Base-by-base conservation (phyloP, 2,797 vertebrate genomes). In the Denticeps clupeoides region DNA sequence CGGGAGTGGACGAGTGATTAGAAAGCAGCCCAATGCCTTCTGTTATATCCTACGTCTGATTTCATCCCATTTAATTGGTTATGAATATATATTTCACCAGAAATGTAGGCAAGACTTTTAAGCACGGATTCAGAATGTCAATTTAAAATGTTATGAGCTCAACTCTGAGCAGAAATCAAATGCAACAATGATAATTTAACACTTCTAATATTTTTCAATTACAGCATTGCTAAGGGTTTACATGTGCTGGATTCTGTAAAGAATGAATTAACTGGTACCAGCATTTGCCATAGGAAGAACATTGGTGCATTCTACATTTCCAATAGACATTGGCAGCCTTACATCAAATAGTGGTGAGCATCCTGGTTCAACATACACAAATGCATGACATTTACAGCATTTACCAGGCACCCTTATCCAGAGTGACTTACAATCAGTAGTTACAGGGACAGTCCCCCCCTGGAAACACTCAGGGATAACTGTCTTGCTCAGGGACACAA, bases 81-180 rank as follows among this genome's bases (percentile, higher is more conserved):
- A 44, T 41, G 56, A 57, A 60, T 59, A 47, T 51, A 55, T 59
- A 51, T 37, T 55, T 65, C 51, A 55, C 62, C 49, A 51, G 50
- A 23, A 23, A 27, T 24, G 4, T 46, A 49, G 40, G 47, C 37
- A 40, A 42, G 18, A 12, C 21, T 23, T 18, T 27, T 25, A 48
- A 52, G 50, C 52, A 49, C 49, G 19, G 49, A 47, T 45, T 63
- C 11, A 46, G 50, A 46, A 58, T 67, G 19, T 41, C 51, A 45
- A 55, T 56, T 54, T 40, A 55, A 41, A 59, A 49, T 33, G 31
- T 26, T 18, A 38, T 15, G 42, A 22, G 32, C 13, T 21, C 58
- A 19, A 22, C 8, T 15, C 11, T 42, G n/a, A 41, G 28, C 48
- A 12, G 18, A 52, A 56, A 40, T 49, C 15, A 52, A 53, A 52